Evolutionary conservation across 2,888 invertebrate species (phyloP), one percentile per base, ranked within the genome.

Genomic region (Phorcus lineatus): DNA sequence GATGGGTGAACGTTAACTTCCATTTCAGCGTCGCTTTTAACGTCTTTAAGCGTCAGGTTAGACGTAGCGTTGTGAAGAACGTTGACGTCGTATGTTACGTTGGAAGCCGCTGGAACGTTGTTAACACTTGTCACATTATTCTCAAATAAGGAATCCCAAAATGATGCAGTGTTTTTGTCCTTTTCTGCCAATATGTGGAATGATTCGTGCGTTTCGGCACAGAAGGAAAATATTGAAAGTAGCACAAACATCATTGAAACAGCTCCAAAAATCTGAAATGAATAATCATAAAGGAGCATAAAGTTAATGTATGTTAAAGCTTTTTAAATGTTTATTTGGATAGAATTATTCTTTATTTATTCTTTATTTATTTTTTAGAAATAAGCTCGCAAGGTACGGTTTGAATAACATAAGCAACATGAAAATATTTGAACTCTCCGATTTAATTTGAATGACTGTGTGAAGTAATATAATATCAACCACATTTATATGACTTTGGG

Each of bases 161-260:
- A 36, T 36, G 36, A 36, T 36, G 36, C 4, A 36, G 7, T 36
- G 19, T 2, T 13, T 22, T 16, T n/a, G 17, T 17, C 16, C n/a
- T 36, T n/a, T 2, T 28, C 75, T 6, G 22, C 16, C n/a, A n/a
- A n/a, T 17, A 70, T 53, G 19, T 78, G 78, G 79, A 82, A 82
- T 31, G n/a, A 17, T 31, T 62, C 75, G 70, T 85, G 85, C 2
- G 85, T 85, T 74, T 83, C 81, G 6, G 84, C 82, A 67, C 83
- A 78, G 79, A 86, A 84, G 31, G 84, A 82, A 79, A 87, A 81
- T 47, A 86, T 85, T 70, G 83, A 84, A n/a, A 84, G 7, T 22
- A 84, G 11, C 77, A 86, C 83, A 78, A 86, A 81, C 52, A 76
- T 19, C 22, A 86, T 36, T 19, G 84, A 82, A 13, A 82, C 17